Evolutionary conservation across 2,888 invertebrate genomes (phyloP), one percentile per base, ranked within the genome.

Genomic region (Pyrocoelia pectoralis): DNA sequence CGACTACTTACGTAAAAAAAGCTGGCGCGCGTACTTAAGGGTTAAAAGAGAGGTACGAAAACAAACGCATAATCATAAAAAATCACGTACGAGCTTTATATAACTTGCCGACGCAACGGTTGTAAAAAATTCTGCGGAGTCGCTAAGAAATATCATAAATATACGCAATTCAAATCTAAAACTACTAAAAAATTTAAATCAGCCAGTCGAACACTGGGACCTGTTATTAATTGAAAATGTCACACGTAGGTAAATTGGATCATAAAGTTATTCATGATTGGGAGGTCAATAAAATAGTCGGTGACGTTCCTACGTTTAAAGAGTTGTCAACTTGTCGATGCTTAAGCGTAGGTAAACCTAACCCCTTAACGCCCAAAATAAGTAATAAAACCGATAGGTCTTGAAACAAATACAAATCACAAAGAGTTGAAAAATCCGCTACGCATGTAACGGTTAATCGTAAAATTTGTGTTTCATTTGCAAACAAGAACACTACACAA

Each of bases 1-100:
- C n/a, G 57, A 66, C n/a, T n/a, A 28, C 28, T 38, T 15, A 65
- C 53, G 62, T 52, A 52, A 29, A 56, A 59, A 41, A 58, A 68
- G 55, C 59, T 50, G 40, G 60, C 65, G 51, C 51, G 56, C 54
- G 63, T 60, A 29, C 52, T 55, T 8, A 61, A 51, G 15, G 49
- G n/a, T n/a, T 57, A 28, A 40, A 40, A 40, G 12, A 40, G 8
- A 2, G 40, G n/a, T 40, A 40, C 13, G 40, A 40, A 40, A 40
- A 40, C 40, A 40, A 40, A 40, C 40, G 13, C 3, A 2, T 40
- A 4, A 40, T 40, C 8, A 40, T 13, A 40, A 40, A 40, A n/a
- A 5, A 3, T 24, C 24, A 40, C 40, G 40, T 40, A 13, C 40
- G 40, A 6, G 13, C 40, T 40, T 8, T 40, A 13, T 40, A 8